Conservation (phyloP, 2,888 invertebrate genomes). For the Hedychridium roseum region DNA sequence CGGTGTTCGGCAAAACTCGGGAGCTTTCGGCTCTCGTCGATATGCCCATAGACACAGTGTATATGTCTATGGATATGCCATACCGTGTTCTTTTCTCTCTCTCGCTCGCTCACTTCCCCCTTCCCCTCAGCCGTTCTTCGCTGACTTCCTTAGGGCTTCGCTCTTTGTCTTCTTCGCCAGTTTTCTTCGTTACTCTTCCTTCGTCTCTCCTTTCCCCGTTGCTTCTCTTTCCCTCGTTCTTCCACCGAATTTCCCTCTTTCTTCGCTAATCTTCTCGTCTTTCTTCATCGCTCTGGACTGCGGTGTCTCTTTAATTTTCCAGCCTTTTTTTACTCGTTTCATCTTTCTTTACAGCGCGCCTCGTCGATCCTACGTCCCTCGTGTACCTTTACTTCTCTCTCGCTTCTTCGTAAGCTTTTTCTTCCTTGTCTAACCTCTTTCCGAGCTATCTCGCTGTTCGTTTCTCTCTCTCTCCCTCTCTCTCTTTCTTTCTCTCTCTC, state of each 20-base stretch:
- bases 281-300: slow-evolving; percentile 1
- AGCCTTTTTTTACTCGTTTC: slow-evolving; percentile 11
- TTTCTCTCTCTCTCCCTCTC: slow-evolving; percentile 4
- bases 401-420: background rate
- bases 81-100: slow-evolving; percentile 33
- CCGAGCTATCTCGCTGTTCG: background rate
- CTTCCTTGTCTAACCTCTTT: slow-evolving; percentile 1
- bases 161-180: background rate
- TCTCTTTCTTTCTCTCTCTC: background rate
- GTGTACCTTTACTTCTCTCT: slow-evolving; percentile 8
- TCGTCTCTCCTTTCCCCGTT: slow-evolving; percentile 5
- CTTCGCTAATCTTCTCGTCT: background rate
- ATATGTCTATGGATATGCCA: slow-evolving; percentile 51
- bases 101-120: background rate
- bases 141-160: background rate
- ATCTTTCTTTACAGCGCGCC: slow-evolving; percentile 11
- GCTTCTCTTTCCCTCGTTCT: background rate
- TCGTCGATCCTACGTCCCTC: slow-evolving; percentile 12
- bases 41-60: slow-evolving; percentile 57
- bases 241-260: background rate
- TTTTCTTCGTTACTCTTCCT: slow-evolving; percentile 13
- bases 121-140: background rate
- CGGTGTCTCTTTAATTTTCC: slow-evolving; percentile 7
- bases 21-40: slow-evolving; percentile 55
- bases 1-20: slow-evolving; percentile 46